A percentile compares a stretch with the other conserved stretches of the same genome.
Conservation (phyloP, 2,113 vertebrate species). For the Octodon degus region DNA sequence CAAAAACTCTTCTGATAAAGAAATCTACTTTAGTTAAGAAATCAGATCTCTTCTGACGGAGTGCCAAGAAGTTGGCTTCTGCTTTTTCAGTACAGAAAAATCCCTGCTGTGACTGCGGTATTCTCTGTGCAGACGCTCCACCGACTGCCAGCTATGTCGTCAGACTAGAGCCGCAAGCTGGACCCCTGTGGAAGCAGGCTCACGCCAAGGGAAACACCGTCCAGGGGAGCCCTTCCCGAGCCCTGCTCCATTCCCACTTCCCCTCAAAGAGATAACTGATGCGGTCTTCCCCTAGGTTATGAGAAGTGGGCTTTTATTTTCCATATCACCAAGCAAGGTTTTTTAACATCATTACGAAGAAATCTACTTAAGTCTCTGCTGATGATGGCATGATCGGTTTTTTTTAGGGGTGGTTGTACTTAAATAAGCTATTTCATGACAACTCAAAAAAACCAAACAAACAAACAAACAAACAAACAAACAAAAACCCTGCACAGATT, state of each 20-base stretch:
- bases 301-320: conserved; percentile 1
- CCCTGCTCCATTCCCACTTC: neutral
- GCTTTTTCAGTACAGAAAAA: conserved; percentile 45
- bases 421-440: conserved; percentile 50
- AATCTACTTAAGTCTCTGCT: conserved; percentile 18
- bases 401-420: conserved; percentile 45
- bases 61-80: neutral
- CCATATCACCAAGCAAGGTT: neutral
- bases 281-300: neutral
- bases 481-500: neutral
- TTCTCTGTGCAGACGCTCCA: neutral
- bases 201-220: neutral
- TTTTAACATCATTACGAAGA: conserved; percentile 20
- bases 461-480: no score
- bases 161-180: neutral
- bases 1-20: conserved; percentile 51
- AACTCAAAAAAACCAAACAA: neutral
- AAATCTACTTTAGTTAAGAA: conserved; percentile 60
- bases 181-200: neutral
- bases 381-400: neutral
- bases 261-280: neutral
- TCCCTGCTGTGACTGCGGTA: neutral
- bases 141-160: neutral
- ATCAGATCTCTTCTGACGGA: conserved; percentile 41
- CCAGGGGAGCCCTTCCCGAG: neutral